Evolutionary conservation across 2,113 vertebrate genomes (phyloP).

Genomic region (Toxostoma redivivum): DNA sequence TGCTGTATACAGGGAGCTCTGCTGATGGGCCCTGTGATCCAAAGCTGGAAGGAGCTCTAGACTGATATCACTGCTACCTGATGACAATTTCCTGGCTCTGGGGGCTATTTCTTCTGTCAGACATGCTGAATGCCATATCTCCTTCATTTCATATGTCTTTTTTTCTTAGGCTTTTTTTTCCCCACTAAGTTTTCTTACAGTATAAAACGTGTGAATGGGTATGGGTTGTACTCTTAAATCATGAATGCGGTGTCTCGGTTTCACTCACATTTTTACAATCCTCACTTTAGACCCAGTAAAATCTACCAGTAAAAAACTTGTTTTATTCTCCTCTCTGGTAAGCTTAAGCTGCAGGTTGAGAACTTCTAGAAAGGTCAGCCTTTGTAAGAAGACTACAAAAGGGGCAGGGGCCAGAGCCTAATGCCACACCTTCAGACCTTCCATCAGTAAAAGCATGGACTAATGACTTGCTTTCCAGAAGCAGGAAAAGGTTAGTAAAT

Average conservation of each 20-base stretch:
- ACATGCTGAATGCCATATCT: conserved; percentile 35
- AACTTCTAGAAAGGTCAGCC: background rate
- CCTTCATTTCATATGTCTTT: conserved; percentile 15
- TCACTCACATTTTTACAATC: background rate
- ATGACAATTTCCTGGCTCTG: conserved; percentile 60
- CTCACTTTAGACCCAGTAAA: background rate
- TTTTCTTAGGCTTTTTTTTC: background rate
- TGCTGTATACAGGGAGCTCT: conserved; percentile 44
- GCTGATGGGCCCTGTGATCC: conserved; percentile 49
- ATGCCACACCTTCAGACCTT: background rate
- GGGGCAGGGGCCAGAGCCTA: background rate
- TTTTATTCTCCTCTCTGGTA: background rate
- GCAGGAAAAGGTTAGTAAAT: background rate
- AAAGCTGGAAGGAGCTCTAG: conserved; percentile 59
- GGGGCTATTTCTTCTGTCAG: conserved; percentile 49
- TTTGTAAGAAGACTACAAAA: background rate
- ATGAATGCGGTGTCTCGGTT: conserved; percentile 33
- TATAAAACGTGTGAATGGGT: conserved; percentile 30
- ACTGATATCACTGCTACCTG: conserved; percentile 39
- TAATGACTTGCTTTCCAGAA: background rate
- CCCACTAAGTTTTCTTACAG: conserved; percentile 23
- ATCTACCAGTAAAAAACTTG: background rate
- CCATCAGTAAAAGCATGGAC: background rate
- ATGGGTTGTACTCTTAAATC: conserved; percentile 13
- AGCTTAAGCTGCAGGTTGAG: background rate